These are phyloP conservation scores for Lithobates pipiens DNA, from an alignment of 2,797 vertebrate genomes.

Conservation along the genomic window DNA sequence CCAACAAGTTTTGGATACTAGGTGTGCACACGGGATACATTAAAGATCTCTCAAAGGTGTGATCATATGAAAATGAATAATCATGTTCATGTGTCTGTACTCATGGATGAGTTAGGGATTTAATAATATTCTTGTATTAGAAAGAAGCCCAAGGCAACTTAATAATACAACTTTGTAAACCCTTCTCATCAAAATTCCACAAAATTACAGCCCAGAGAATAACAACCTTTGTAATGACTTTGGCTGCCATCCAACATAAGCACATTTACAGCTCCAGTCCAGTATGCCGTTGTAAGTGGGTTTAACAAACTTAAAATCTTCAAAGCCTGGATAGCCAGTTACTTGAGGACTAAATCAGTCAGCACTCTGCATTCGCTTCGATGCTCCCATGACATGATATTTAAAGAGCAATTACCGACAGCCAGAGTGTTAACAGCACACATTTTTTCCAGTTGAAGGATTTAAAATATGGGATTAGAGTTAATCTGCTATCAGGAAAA, in stretches of 20 bases:
- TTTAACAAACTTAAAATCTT: constrained; percentile 27
- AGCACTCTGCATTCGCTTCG: constrained; percentile 8
- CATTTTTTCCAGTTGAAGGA: background rate
- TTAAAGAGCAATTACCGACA: constrained; percentile 31
- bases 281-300: constrained; percentile 12
- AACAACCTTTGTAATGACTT: constrained; percentile 45
- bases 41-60: too few relatives aligned
- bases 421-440: background rate
- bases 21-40: too few relatives aligned
- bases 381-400: constrained; percentile 9
- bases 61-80: background rate
- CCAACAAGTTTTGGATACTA: too few relatives aligned
- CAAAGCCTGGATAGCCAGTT: constrained; percentile 31
- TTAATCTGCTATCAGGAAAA: constrained; percentile 9
- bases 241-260: constrained; percentile 47
- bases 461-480: background rate
- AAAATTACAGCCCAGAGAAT: constrained; percentile 52
- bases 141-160: constrained; percentile 22
- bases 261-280: constrained; percentile 37
- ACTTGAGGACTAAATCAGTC: constrained; percentile 14
- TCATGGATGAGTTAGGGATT: background rate
- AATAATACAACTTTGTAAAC: constrained; percentile 45
- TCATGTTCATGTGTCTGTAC: background rate
- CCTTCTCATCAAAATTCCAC: constrained; percentile 58
- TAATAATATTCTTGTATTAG: constrained; percentile 44